These are phyloP conservation scores for Podocnemis expansa DNA, from an alignment of 2,113 vertebrate species.

Conservation along the genomic window DNA sequence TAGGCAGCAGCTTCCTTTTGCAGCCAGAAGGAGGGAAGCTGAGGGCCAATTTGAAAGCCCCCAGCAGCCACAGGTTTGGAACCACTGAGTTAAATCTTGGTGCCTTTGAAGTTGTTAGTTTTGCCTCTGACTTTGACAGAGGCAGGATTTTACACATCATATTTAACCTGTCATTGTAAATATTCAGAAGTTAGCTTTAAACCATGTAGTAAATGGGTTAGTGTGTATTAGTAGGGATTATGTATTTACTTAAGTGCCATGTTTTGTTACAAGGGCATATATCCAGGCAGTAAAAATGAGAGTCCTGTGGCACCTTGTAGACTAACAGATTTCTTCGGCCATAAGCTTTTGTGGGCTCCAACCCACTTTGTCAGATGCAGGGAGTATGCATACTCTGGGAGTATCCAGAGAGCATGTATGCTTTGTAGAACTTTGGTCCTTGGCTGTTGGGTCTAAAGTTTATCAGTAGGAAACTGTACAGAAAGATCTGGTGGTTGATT, in stretches of 20 bases:
- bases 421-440: neutral
- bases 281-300: neutral
- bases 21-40: no score
- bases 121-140: neutral
- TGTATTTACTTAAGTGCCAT: neutral
- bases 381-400: no score
- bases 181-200: neutral
- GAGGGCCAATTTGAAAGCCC: no score
- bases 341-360: no score
- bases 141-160: neutral
- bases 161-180: fast-evolving
- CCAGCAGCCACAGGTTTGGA: no score
- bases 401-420: no score
- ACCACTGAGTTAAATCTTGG: neutral
- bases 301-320: no score
- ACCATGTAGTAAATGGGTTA: neutral
- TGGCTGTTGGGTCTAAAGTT: neutral
- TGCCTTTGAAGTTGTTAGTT: neutral
- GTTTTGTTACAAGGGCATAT: neutral
- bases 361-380: no score
- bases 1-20: no score
- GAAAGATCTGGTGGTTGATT: neutral
- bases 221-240: neutral
- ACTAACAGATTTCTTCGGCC: no score
- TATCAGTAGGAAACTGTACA: neutral